Evolutionary conservation across 2,888 invertebrate species (phyloP), one percentile per base, ranked within the genome.

Genomic region (Exocentrus adspersus): DNA sequence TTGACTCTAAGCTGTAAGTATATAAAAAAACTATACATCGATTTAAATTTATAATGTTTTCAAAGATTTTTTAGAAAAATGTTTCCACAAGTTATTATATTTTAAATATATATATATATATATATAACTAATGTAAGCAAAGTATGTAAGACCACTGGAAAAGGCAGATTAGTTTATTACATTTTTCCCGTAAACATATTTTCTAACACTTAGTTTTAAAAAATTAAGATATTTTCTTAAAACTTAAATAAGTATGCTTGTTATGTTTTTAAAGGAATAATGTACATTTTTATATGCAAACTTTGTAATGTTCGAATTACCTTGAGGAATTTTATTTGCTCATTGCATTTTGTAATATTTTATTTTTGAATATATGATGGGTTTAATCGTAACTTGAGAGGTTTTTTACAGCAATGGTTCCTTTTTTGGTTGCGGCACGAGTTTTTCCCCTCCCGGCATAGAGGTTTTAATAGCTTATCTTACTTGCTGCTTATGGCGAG

Each of bases 351-450:
- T 75, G 71, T 75, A 78, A 75, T 78, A 72, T 77, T 78, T 77
- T 77, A 76, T 77, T 79, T 75, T 78, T 78, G 75, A 76, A 77
- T 77, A 77, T 75, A 75, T 73, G 69, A 77, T 77, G 78, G 78
- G 78, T 78, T 79, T 74, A 74, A 75, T 43, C 20, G 28, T 12
- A 43, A 30, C n/a, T n/a, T n/a, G n/a, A n/a, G n/a, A n/a, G n/a
- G n/a, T n/a, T n/a, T n/a, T n/a, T n/a, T n/a, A n/a, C n/a, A n/a
- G n/a, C 19, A 46, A 46, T 37, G 2, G 20, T 1, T 20, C 46
- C 10, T 21, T 2, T 46, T 46, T 46, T 37, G n/a, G 37, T n/a
- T 37, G 37, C 4, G 2, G 14, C n/a, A n/a, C n/a, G n/a, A n/a
- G n/a, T n/a, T n/a, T n/a, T n/a, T n/a, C n/a, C n/a, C n/a, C n/a